Evolutionary conservation across 1,140 invertebrate species (phyloP), one percentile per base, ranked within the genome.

Genomic region (Magallana gigas): DNA sequence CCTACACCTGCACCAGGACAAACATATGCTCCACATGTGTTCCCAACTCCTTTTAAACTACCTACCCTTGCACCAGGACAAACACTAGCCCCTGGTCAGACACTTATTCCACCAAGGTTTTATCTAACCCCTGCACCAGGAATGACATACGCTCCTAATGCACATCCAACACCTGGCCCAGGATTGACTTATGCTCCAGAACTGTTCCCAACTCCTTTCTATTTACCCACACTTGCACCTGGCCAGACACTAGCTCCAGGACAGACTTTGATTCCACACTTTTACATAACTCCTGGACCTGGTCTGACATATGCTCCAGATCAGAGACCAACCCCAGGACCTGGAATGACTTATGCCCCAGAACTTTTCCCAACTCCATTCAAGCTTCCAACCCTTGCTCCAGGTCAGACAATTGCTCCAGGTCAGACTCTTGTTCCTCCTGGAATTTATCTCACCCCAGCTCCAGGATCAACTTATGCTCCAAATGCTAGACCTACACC

Each of bases 161-260:
- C 23, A 81, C 64, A 59, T 18, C 82, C 82, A 57, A 85, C 85
- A 16, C 87, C 89, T 48, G 84, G 84, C n/a, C 89, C 85, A 14
- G 89, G 87, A 23, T 48, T 62, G n/a, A 85, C 83, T 8, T 82
- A 85, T 62, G 64, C 84, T 71, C 84, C 84, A 87, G 56, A 62
- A 1, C 83, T 85, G 76, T 85, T 88, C 48, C 89, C 89, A 68
- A 64, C 83, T 60, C 85, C 86, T 57, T 48, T 11, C n/a, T 56
- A 86, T 80, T 64, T 86, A 81, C 88, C 87, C 64, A 91, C 90
- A 88, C 84, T 85, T 57, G 86, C 88, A 56, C 87, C 87, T 64
- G 90, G 90, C 58, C 83, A 86, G 12, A 91, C 90, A 9, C 85
- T 89, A 64, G 84, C 83, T n/a, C 90, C 90, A 68, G 90, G 89